Evolutionary conservation across 2,888 invertebrate species (phyloP), one percentile per base, ranked within the genome.

Genomic region (Plagiodera versicolora): DNA sequence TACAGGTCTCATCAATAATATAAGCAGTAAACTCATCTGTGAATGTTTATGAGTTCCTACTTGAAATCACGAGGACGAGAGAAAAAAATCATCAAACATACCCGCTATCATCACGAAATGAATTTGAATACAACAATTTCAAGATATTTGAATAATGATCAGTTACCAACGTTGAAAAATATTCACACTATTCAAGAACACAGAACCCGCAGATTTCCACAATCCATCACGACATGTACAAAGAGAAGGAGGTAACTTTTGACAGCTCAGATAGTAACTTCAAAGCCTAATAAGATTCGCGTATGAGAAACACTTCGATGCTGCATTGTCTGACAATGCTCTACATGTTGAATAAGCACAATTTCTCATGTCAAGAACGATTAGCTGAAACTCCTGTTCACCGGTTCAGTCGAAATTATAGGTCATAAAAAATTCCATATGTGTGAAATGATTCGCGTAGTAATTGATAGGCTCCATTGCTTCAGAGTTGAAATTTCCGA

Each of bases 401-500:
- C 10, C 44, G 44, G n/a, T 53, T 53, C 44, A 45, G 6, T 45
- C 10, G 6, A 53, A 53, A 53, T 53, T 44, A 53, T 28, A 44
- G 53, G 53, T 11, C 2, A 53, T 44, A 44, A 44, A 20, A 20
- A 45, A 44, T 39, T 20, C 44, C 45, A 9, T 39, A 53, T 44
- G 52, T 44, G 52, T 53, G 52, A 44, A 24, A 53, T 53, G 20
- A 53, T 53, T 53, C 16, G 44, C 1, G 16, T 24, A 20, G 24
- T 61, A 61, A 61, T 61, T 61, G 61, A 61, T 57, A 61, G 61
- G 8, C 54, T 61, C 17, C 24, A 24, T 47, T 49, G 47, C 46
- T 54, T 58, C 55, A 58, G 50, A 47, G 46, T 51, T 30, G 51
- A 54, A 58, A 56, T 48, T 14, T 55, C 5, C 32, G 24, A 49